Percentiles rank a stretch among this genome's conserved stretches.
Evolutionary conservation across 2,888 invertebrate genomes (phyloP).

Genomic region (Drepanosiphum platanoidis): DNA sequence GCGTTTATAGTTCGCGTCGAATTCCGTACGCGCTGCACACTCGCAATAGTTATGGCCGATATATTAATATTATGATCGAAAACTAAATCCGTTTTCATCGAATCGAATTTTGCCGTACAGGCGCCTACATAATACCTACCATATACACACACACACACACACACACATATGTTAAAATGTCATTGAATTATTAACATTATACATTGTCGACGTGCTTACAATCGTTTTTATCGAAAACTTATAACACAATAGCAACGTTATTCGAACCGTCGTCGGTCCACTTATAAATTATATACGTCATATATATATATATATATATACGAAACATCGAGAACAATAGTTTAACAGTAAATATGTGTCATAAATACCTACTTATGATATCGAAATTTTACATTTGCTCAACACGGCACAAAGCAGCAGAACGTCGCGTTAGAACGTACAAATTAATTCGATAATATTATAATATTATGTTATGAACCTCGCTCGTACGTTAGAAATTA

Average conservation of each 20-base stretch:
- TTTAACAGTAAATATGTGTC: neutral
- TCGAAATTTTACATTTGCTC: neutral
- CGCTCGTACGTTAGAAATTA: no score
- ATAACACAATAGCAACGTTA: neutral
- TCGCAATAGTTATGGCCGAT: no score
- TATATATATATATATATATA: neutral
- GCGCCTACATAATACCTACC: no score
- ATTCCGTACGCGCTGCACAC: no score
- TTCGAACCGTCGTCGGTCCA: neutral
- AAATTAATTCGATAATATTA: no score
- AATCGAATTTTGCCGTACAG: neutral
- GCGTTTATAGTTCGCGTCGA: neutral
- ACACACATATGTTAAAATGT: neutral
- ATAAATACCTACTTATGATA: neutral
- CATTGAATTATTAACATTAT: neutral
- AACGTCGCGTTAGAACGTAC: rapidly evolving
- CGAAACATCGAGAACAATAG: neutral
- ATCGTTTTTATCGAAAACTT: neutral
- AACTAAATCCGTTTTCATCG: neutral
- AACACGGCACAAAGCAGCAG: neutral
- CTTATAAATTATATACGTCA: neutral
- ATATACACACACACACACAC: no score
- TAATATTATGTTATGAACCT: no score
- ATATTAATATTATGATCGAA: neutral
- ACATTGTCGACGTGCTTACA: neutral